Conservation (phyloP, 1,140 invertebrate genomes). For the Ericerus pela region DNA sequence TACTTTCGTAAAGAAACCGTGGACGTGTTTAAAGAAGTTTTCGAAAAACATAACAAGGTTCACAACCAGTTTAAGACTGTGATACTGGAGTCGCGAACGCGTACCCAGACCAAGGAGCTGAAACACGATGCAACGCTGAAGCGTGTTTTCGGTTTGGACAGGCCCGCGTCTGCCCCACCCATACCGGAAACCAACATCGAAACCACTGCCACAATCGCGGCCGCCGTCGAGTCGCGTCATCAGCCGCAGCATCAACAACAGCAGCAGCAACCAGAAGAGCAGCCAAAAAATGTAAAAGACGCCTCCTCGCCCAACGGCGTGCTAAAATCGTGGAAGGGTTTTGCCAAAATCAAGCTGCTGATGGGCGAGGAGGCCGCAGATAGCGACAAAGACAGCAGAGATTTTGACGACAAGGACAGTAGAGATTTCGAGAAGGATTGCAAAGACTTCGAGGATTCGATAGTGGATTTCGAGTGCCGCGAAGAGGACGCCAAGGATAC, state of each 20-base stretch:
- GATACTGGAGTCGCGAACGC: conserved; percentile 5
- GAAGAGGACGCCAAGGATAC: neutral
- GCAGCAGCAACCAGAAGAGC: no score
- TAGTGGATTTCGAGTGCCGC: neutral
- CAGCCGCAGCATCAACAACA: conserved; percentile 24
- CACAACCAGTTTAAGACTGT: neutral
- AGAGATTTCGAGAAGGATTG: conserved; percentile 7
- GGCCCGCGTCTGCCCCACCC: conserved; percentile 47
- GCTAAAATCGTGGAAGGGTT: conserved; percentile 14
- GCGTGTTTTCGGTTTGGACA: conserved; percentile 52
- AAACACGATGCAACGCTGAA: conserved; percentile 13
- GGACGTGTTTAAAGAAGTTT: conserved; percentile 41
- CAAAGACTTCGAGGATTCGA: conserved; percentile 5
- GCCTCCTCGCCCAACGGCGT: neutral
- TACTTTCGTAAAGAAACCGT: conserved; percentile 54
- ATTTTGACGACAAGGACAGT: neutral
- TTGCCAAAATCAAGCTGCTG: neutral
- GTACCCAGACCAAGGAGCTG: neutral
- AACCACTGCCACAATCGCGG: conserved; percentile 27
- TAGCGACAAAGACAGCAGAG: neutral
- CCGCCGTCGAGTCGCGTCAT: conserved; percentile 22
- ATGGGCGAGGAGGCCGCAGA: neutral
- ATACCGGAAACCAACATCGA: conserved; percentile 31
- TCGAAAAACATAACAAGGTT: neutral
- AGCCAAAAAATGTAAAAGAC: conserved; percentile 1